Base-by-base conservation (phyloP, 2,113 vertebrate genomes). In the Anseranas semipalmata region DNA sequence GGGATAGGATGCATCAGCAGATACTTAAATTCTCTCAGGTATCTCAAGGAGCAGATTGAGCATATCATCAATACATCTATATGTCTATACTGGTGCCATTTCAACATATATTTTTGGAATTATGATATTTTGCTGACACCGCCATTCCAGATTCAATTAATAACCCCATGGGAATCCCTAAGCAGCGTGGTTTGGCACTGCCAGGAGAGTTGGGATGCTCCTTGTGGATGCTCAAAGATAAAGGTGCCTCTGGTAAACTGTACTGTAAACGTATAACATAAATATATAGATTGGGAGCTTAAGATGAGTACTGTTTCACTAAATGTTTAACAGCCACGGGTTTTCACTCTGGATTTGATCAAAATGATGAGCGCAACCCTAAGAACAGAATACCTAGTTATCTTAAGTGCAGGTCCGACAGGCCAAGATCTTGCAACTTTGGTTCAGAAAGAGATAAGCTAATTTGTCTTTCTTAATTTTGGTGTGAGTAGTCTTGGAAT, bases 401-500 rank as follows among this genome's bases (percentile, higher is more conserved):
- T 68, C 19, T 80, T 73, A 70, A 84, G 33, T 12, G 35, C 46
- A 71, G 10, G 17, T 82, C n/a, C 6, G 4, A 65, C 52, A 68
- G 28, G 30, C 35, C 12, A 8, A 68, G 24, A 73, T 55, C 18
- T 35, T 33, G 30, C 68, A 53, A 41, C 45, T 92, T 95, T 73
- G 12, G 14, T 73, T 83, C 55, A 55, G 76, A 80, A 30, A 88
- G 41, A 41, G 12, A 9, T 41, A 20, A 80, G 73, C 1, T 1
- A 93, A 62, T 87, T 86, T 77, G 41, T 53, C 93, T 76, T 76
- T 76, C 62, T 68, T 83, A 48, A 85, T 39, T 93, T 90, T 53
- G 27, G 52, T 73, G 14, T 82, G 52, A 78, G 62, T 74, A 55
- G 46, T 67, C 85, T 87, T 60, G 45, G 27, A 21, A 85, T 91